phyloP scores from a whole-genome alignment of 2,797 vertebrate species.

The Ptychadena robeensis region DNA sequence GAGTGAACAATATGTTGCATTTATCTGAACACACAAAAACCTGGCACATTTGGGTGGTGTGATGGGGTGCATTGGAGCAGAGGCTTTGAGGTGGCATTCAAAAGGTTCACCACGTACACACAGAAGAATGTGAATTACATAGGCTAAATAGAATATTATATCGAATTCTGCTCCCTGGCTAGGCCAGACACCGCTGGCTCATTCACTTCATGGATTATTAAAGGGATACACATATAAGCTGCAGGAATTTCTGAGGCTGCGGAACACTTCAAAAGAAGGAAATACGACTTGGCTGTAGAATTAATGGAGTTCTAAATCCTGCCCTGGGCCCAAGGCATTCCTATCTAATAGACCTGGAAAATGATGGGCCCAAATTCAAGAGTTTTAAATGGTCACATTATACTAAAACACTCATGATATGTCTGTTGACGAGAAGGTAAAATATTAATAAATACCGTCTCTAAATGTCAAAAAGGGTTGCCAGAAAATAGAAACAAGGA shows the following conservation, averaged over 20 bases:
- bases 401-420: background rate
- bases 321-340: conserved; percentile 15
- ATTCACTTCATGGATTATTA: conserved; percentile 22
- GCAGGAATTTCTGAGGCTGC: conserved; percentile 1
- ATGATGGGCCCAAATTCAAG: background rate
- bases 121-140: too few species aligned
- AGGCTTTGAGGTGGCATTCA: too few species aligned
- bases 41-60: too few species aligned
- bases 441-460: background rate
- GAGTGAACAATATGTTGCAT: too few species aligned
- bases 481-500: too few species aligned
- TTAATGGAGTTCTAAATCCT: conserved; percentile 53
- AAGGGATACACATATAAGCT: conserved; percentile 38
- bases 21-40: too few species aligned
- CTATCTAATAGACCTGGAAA: background rate
- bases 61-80: too few species aligned
- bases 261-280: conserved; percentile 39
- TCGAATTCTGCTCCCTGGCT: background rate
- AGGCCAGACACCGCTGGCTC: background rate
- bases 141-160: too few species aligned
- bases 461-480: background rate
- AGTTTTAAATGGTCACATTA: conserved; percentile 10
- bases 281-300: conserved; percentile 15
- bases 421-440: background rate
- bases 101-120: too few species aligned